Conservation (phyloP, 1,140 invertebrate genomes). For the Gonioctena quinquepunctata region DNA sequence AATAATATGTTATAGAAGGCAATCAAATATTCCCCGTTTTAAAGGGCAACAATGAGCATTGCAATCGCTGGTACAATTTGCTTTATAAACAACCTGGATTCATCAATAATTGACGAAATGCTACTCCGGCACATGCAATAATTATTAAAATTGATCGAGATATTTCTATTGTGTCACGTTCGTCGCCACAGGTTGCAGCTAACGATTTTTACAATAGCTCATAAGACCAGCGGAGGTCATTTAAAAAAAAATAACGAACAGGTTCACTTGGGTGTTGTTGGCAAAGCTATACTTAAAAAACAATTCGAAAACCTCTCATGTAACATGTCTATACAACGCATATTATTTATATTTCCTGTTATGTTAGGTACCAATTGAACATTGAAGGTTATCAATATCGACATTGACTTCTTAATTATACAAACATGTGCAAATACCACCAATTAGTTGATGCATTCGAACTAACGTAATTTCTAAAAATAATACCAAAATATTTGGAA, state of each 20-base stretch:
- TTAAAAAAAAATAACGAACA: not conserved
- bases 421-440: not conserved
- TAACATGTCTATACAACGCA: not conserved
- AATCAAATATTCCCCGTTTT: no score
- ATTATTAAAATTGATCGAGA: no score
- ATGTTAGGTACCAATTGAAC: not conserved
- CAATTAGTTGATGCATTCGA: not conserved
- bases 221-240: not conserved
- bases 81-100: no score
- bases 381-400: not conserved
- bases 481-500: slow-evolving; percentile 1
- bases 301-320: not conserved
- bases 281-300: no score
- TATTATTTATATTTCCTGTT: not conserved
- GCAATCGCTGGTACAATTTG: no score
- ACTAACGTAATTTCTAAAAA: slow-evolving; percentile 6
- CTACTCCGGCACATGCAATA: no score
- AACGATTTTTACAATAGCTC: no score
- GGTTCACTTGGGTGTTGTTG: no score
- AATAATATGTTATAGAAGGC: no score
- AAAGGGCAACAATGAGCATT: no score
- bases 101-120: no score
- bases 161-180: not conserved
- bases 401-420: not conserved
- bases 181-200: not conserved